Evolutionary conservation across 1,140 invertebrate species (phyloP), one percentile per base, ranked within the genome.

Genomic region (Pseudobourletiella spinata): DNA sequence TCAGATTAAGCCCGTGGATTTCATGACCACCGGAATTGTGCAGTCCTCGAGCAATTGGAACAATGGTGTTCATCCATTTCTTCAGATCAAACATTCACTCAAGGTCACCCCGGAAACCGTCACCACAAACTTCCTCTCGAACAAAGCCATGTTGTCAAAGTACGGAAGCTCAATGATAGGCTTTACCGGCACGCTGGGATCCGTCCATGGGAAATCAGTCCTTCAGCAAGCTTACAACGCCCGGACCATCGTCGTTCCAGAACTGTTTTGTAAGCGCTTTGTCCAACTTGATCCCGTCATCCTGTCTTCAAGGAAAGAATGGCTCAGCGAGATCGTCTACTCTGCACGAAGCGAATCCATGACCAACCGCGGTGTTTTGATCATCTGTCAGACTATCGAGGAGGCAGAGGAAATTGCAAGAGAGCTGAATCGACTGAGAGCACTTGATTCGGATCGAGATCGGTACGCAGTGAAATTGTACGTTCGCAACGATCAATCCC

Each of bases 51-150:
- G 57, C 1, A 26, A n/a, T 20, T 65, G 63, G 63, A 50, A 25
- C 18, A 26, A n/a, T n/a, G n/a, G n/a, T n/a, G n/a, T n/a, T n/a
- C n/a, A n/a, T n/a, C n/a, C n/a, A n/a, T n/a, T n/a, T 48, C 25
- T 65, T 32, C 57, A 60, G 48, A 65, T 65, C 24, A 65, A 60
- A 26, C 63, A 65, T 22, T 15, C n/a, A n/a, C 50, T 65, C 1
- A 24, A 3, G 22, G 16, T 60, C 2, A 35, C 26, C 15, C 24
- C 63, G 1, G 63, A 65, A 57, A 35, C 14, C 22, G 2, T 65
- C 1, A 51, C 57, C 0, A 65, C 63, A 18, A 65, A 65, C 26
- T 65, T 59, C 22, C 26, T 65, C 6, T 56, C 50, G 11, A 65
- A 54, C 20, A 43, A 50, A 15, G 51, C 18, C 0, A 26, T 60